Base-by-base conservation (phyloP, 2,888 invertebrate species). In the Plebejus anna region DNA sequence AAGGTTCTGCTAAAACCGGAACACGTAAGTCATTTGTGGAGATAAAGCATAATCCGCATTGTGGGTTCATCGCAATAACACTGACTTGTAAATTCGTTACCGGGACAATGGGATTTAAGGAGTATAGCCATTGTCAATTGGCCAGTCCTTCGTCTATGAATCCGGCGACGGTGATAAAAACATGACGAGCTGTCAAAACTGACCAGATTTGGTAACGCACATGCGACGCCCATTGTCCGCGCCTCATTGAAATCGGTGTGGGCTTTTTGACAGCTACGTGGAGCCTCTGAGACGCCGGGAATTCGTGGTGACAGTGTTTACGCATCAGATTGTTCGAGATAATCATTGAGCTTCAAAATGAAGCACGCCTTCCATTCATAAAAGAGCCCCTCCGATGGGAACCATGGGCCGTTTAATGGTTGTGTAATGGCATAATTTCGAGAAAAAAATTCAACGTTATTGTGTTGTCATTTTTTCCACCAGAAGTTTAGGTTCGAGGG, bases 111-210 rank as follows among this genome's bases (percentile, higher is more conserved):
- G 89, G 92, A 6, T 86, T 90, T 93, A 91, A 92, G 90, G 89
- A 91, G 91, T 89, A 88, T 84, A 86, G 76, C 89, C 85, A 90
- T 92, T 92, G 91, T 92, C 83, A 92, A 93, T 92, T 92, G 90
- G 91, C 86, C 87, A 84, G 89, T 85, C 87, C 85, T 85, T 87
- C 87, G 85, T 79, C 88, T 89, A 88, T 90, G 85, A 90, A 90
- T 89, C 86, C 87, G 86, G 89, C 88, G 88, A 86, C 91, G 90
- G 91, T 89, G 89, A 90, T 90, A 92, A 92, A 91, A 93, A 93
- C 93, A 92, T 91, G 92, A 92, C 91, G 88, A 92, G 88, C 86
- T 92, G 93, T 93, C 93, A 93, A 90, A 93, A 93, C 92, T 91
- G 91, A 90, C 89, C 90, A 91, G 90, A 90, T 90, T 91, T 91